Percentiles rank a stretch among this genome's conserved stretches.
These are phyloP conservation scores for Oegoconia quadripuncta DNA, from an alignment of 2,888 invertebrate species.

Conservation along the genomic window DNA sequence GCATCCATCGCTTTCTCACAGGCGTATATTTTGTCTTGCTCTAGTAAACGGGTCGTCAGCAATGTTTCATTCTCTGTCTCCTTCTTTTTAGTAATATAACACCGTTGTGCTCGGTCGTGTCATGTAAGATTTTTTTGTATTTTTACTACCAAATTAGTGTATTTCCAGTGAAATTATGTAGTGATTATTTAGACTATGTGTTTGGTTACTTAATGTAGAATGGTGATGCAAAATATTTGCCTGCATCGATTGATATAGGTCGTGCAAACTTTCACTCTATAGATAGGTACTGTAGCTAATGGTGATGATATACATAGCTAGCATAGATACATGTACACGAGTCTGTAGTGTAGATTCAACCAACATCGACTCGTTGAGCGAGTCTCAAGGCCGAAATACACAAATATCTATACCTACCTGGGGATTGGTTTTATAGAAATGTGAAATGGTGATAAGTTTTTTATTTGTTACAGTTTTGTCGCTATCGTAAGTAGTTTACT, in stretches of 20 bases:
- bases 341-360: conserved; percentile 70
- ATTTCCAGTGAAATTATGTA: conserved; percentile 48
- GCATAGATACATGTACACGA: conserved; percentile 52
- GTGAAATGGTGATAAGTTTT: conserved; percentile 38
- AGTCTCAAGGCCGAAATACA: conserved; percentile 77
- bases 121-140: conserved; percentile 76
- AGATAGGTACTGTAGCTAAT: conserved; percentile 57
- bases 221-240: conserved; percentile 32
- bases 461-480: conserved; percentile 32
- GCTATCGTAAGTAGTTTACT: conserved; percentile 36
- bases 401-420: conserved; percentile 60
- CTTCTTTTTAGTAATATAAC: conserved; percentile 77
- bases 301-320: conserved; percentile 23
- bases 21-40: conserved; percentile 66
- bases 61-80: conserved; percentile 65
- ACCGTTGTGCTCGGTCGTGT: conserved; percentile 79
- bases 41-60: conserved; percentile 55
- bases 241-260: conserved; percentile 56
- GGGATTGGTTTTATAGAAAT: conserved; percentile 53
- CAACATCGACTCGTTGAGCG: conserved; percentile 70
- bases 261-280: conserved; percentile 78
- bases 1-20: conserved; percentile 77
- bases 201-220: conserved; percentile 36
- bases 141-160: conserved; percentile 57
- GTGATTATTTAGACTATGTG: conserved; percentile 38